Percentiles rank a stretch among this genome's conserved stretches.
Conservation (phyloP, 2,113 vertebrate genomes). For the Arizona elegans region DNA sequence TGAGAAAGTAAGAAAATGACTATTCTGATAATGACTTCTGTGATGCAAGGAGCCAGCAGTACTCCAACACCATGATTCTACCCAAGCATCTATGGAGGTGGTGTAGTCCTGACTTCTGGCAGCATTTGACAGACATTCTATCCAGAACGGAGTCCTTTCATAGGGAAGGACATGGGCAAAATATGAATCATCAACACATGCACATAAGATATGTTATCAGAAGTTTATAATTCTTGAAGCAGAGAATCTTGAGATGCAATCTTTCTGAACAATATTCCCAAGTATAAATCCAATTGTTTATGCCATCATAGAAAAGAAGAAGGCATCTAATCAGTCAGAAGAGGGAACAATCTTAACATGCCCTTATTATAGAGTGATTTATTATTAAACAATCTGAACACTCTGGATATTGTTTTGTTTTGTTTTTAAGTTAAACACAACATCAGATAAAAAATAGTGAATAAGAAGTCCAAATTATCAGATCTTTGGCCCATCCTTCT, state of each 20-base stretch:
- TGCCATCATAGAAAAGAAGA: slow-evolving; percentile 15
- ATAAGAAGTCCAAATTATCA: neutral
- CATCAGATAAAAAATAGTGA: neutral
- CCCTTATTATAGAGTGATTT: neutral
- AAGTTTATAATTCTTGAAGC: slow-evolving; percentile 25
- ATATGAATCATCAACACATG: slow-evolving; percentile 24
- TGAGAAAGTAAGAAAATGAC: slow-evolving; percentile 13
- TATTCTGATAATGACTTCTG: neutral
- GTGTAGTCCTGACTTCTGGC: slow-evolving; percentile 49
- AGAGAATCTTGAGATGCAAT: slow-evolving; percentile 15
- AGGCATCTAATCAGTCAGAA: slow-evolving; percentile 1
- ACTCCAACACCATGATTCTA: slow-evolving; percentile 45
- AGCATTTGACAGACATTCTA: slow-evolving; percentile 7
- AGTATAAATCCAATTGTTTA: fast-evolving
- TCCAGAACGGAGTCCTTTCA: neutral
- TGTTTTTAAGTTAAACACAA: neutral
- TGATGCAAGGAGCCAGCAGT: slow-evolving; percentile 30
- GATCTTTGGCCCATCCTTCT: neutral
- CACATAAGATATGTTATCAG: slow-evolving; percentile 23
- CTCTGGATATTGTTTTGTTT: neutral
- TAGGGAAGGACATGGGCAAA: slow-evolving; percentile 19
- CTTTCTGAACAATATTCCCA: slow-evolving; percentile 9
- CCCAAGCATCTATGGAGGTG: slow-evolving; percentile 44
- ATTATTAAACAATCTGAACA: slow-evolving; percentile 7
- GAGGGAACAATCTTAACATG: slow-evolving; percentile 21